Percentiles rank a stretch among this genome's conserved stretches.
phyloP scores from a whole-genome alignment of 2,113 vertebrate species.

The Cheirogaleus medius region DNA sequence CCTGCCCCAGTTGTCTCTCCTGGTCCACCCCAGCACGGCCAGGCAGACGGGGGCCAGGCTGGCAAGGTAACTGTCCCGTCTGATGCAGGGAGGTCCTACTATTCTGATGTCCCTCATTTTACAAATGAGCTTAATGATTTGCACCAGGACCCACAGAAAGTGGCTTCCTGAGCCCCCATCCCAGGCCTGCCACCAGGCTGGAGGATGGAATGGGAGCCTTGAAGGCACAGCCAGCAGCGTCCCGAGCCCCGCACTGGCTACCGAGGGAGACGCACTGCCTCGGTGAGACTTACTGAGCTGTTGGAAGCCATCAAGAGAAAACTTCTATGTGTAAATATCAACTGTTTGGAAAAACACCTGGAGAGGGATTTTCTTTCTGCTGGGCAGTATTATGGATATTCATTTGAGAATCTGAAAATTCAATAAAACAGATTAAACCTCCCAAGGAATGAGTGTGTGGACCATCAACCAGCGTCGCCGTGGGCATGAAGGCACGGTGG shows the following conservation, averaged over 20 bases:
- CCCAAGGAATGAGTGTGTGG: background rate
- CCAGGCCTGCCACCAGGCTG: background rate
- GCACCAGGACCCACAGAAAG: background rate
- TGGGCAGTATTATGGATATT: slow-evolving; percentile 58
- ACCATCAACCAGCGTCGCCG: background rate
- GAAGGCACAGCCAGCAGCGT: rapidly evolving
- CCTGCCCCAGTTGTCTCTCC: background rate
- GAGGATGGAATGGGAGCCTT: background rate
- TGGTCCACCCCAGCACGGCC: background rate
- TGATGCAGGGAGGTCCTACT: background rate
- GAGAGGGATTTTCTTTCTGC: slow-evolving; percentile 51
- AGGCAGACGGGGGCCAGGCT: background rate
- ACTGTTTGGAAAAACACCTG: slow-evolving; percentile 47
- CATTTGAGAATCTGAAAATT: slow-evolving; percentile 69
- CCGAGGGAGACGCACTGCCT: background rate
- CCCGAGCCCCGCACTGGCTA: background rate
- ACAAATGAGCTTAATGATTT: background rate
- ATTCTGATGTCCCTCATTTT: background rate
- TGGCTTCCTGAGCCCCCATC: background rate
- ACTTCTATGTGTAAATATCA: background rate
- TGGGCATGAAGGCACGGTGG: background rate
- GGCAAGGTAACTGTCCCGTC: background rate
- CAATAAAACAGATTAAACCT: slow-evolving; percentile 71
- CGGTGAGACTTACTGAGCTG: background rate
- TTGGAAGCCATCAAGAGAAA: slow-evolving; percentile 28